Base-by-base conservation (phyloP, 2,888 invertebrate species). In the Melanostoma mellinum region DNA sequence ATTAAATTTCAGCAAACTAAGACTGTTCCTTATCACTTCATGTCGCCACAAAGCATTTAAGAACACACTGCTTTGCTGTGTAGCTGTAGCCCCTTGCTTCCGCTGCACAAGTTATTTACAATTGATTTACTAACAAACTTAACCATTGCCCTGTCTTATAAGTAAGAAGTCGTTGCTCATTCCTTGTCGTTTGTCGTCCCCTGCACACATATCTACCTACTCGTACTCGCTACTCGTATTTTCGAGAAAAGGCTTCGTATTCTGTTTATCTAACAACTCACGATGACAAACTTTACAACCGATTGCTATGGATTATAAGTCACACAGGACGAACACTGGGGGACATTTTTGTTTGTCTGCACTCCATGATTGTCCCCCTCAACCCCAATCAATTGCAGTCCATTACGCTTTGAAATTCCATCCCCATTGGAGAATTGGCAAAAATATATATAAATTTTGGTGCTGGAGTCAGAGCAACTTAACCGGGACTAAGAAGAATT, bases 371-470 rank as follows among this genome's bases (percentile, higher is more conserved):
- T 81, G 76, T 4, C 52, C 8, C 30, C 44, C 4, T 1, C 3
- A 3, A 8, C 30, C 46, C 38, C 65, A 89, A 89, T 89, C 89
- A 88, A 88, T 89, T 89, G 89, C 88, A 89, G 88, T 87, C 88
- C 89, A 89, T 89, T 89, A 88, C 87, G 86, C 86, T 86, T 85
- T 68, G 63, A 60, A 67, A 77, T 73, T 60, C 35, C 40, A 63
- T 65, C 9, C 46, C 8, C 63, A 4, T 48, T 35, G 42, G 46
- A 20, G 32, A 44, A 6, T 60, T 55, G 36, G n/a, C n/a, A 6
- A 52, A n/a, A 52, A 9, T 32, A n/a, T 8, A 8, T 2, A 50
- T 36, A 5, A 42, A 48, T 61, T 61, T 40, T 36, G 20, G 20
- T 36, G 36, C 30, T 30, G 30, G 56, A 55, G 42, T 55, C 40